Evolutionary conservation across 2,888 invertebrate genomes (phyloP).

Genomic region (Neria commutata): DNA sequence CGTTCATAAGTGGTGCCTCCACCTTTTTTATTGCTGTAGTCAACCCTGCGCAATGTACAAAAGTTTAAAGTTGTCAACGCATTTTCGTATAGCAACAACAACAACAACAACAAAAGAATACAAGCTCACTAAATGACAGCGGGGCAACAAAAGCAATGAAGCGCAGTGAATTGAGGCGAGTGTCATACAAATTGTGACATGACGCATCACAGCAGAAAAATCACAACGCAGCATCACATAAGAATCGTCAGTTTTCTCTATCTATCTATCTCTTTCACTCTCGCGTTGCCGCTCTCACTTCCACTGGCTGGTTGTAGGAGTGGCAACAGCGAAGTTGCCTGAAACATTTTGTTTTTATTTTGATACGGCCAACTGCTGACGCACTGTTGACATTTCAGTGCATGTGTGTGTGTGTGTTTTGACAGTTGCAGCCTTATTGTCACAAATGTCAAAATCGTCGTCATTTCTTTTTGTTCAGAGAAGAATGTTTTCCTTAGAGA

Average conservation of each 20-base stretch:
- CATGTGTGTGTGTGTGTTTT: background rate
- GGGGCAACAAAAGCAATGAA: background rate
- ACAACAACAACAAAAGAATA: background rate
- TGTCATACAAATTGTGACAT: conserved; percentile 2
- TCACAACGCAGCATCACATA: background rate
- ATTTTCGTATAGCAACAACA: background rate
- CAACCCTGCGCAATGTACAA: background rate
- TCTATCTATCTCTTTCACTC: background rate
- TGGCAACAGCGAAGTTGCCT: too few species aligned
- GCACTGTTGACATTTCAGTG: background rate
- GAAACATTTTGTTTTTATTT: too few species aligned
- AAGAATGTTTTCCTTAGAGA: background rate
- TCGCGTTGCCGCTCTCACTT: background rate
- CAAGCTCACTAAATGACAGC: background rate
- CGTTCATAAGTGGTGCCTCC: too few species aligned
- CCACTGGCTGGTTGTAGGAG: too few species aligned
- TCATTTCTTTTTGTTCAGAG: conserved; percentile 1
- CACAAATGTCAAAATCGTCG: conserved; percentile 10
- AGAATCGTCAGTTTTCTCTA: background rate
- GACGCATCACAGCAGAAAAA: background rate
- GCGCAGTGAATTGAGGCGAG: too few species aligned
- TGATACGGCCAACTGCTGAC: too few species aligned
- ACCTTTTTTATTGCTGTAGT: too few species aligned
- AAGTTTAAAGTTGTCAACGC: conserved; percentile 2
- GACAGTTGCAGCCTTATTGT: conserved; percentile 22